These are phyloP conservation scores for Clistopyga incitator DNA, from an alignment of 2,888 invertebrate species.

Conservation along the genomic window DNA sequence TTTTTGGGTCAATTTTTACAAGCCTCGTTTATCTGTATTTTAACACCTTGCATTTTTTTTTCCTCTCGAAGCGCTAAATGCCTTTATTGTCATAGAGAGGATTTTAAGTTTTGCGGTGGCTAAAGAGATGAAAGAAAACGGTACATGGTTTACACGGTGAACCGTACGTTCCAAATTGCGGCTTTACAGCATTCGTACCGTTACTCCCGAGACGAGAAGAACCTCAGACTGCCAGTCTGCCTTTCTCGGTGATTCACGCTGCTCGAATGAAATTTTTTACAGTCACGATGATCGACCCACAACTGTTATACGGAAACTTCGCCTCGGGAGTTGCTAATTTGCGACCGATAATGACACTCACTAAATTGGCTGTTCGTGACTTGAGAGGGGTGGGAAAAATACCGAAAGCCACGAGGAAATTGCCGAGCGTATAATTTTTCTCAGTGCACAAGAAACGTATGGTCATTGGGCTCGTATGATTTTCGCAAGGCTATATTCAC, in stretches of 20 bases:
- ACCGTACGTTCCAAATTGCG: slow-evolving; percentile 14
- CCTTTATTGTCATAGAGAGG: background rate
- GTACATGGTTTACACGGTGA: background rate
- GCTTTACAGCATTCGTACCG: slow-evolving; percentile 4
- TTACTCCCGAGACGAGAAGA: slow-evolving; percentile 18
- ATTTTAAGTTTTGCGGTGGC: background rate
- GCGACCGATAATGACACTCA: background rate
- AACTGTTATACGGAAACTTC: background rate
- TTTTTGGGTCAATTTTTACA: slow-evolving; percentile 15
- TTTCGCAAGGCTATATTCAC: too few relatives aligned
- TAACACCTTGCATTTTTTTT: background rate
- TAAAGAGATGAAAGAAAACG: slow-evolving; percentile 28
- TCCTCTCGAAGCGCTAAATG: background rate
- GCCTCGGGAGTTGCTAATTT: background rate
- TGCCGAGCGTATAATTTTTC: background rate
- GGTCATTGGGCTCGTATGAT: background rate
- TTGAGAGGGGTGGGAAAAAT: background rate
- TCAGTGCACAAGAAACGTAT: background rate
- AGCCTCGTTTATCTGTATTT: background rate
- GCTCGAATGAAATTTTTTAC: slow-evolving; percentile 1
- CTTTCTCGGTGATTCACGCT: slow-evolving; percentile 5
- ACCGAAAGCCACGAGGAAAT: background rate
- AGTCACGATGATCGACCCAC: background rate
- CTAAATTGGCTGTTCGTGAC: background rate
- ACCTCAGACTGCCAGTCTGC: background rate